These are phyloP conservation scores for Acronicta psi DNA, from an alignment of 2,888 invertebrate genomes.

Conservation along the genomic window DNA sequence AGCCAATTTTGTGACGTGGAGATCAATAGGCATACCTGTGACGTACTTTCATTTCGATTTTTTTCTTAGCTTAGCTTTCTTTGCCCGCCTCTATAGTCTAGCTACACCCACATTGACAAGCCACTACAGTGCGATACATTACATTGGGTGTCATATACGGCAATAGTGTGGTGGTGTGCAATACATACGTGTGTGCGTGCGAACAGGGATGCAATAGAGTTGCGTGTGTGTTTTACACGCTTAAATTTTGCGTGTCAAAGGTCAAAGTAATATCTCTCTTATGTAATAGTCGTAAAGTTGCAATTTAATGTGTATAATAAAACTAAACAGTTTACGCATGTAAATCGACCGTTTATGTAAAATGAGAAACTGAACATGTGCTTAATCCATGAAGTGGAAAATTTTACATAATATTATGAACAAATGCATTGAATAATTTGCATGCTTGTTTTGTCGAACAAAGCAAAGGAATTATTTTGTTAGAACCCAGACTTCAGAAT, in stretches of 20 bases:
- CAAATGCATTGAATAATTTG: constrained; percentile 7
- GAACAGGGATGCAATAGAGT: constrained; percentile 39
- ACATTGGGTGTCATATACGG: constrained; percentile 5
- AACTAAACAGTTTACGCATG: constrained; percentile 2
- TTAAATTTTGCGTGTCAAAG: constrained; percentile 9
- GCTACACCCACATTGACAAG: constrained; percentile 42
- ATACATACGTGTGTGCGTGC: constrained; percentile 46
- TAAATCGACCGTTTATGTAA: neutral
- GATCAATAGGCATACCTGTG: neutral
- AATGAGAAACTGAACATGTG: neutral
- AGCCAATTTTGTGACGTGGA: neutral
- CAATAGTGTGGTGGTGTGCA: constrained; percentile 31
- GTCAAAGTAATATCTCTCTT: constrained; percentile 5
- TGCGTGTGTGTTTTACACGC: constrained; percentile 11
- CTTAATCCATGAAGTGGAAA: neutral
- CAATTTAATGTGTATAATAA: neutral
- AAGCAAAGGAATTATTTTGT: constrained; percentile 15
- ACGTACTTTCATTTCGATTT: neutral
- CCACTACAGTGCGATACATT: constrained; percentile 42
- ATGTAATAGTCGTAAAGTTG: constrained; percentile 2
- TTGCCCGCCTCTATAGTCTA: constrained; percentile 7
- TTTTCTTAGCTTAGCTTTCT: neutral
- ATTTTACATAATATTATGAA: neutral
- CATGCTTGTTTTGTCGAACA: constrained; percentile 34
- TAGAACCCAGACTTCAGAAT: constrained; percentile 21